These are phyloP conservation scores for Acanthosoma haemorrhoidale DNA, from an alignment of 2,888 invertebrate species.

Conservation along the genomic window DNA sequence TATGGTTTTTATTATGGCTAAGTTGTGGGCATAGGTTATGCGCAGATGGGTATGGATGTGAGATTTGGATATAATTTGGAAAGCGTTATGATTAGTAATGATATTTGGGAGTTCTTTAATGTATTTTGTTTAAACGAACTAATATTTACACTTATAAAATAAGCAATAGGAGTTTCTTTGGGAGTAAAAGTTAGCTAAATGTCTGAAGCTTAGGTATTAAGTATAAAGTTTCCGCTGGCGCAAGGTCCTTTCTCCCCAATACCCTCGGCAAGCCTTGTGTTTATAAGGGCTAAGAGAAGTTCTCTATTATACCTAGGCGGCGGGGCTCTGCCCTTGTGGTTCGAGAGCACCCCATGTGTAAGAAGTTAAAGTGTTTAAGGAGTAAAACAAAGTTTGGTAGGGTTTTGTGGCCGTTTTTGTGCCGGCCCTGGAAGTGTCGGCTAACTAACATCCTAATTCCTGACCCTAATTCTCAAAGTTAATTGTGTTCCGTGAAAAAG, in stretches of 20 bases:
- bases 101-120: neutral
- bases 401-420: neutral
- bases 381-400: neutral
- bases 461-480: neutral
- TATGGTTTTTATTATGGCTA: too few species aligned
- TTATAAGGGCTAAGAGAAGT: neutral
- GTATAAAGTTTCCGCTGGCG: neutral
- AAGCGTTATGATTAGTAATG: too few species aligned
- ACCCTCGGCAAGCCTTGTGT: conserved; percentile 10
- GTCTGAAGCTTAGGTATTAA: neutral
- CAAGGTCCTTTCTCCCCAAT: neutral
- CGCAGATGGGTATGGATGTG: too few species aligned
- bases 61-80: too few species aligned
- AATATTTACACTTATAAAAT: neutral
- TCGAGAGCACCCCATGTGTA: neutral
- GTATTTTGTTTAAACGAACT: neutral
- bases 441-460: neutral
- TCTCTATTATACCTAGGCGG: neutral
- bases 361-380: conserved; percentile 3
- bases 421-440: neutral
- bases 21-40: too few species aligned
- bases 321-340: neutral
- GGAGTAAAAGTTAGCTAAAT: neutral
- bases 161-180: too few species aligned
- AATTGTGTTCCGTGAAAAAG: neutral